phyloP scores from a whole-genome alignment of 2,797 vertebrate species.

The Epinephelus awoara region DNA sequence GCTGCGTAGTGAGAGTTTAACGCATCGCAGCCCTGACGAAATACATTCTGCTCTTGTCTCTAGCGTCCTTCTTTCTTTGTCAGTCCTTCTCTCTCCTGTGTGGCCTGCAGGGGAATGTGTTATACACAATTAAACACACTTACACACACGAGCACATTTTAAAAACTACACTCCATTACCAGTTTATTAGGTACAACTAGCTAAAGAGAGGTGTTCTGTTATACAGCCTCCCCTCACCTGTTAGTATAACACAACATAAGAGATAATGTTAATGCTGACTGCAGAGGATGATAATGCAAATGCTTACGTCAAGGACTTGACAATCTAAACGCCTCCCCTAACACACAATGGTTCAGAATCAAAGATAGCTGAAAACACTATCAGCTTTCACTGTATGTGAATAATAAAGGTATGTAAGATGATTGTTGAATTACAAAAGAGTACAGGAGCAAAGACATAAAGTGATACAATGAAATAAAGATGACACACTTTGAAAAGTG shows the following conservation, averaged over 20 bases:
- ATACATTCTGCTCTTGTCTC: constrained; percentile 40
- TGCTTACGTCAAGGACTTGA: constrained; percentile 1
- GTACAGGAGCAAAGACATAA: constrained; percentile 5
- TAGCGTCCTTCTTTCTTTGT: neutral
- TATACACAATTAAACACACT: constrained; percentile 3
- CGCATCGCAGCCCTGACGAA: constrained; percentile 49
- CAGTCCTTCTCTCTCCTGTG: neutral
- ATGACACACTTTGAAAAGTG: constrained; percentile 51
- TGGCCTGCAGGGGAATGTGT: neutral
- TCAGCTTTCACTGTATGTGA: constrained; percentile 20
- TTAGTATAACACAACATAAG: neutral
- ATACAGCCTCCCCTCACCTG: neutral
- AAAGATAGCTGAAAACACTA: constrained; percentile 6
- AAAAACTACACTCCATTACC: neutral
- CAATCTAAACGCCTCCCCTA: neutral
- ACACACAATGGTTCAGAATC: neutral
- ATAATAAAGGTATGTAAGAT: constrained; percentile 15
- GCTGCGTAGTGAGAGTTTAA: constrained; percentile 60
- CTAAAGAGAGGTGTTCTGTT: neutral
- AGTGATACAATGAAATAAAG: constrained; percentile 44
- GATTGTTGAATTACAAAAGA: constrained; percentile 27
- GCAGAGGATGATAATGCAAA: constrained; percentile 21
- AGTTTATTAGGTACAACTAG: neutral
- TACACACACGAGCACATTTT: neutral
- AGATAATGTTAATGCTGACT: neutral